phyloP scores from a whole-genome alignment of 2,888 invertebrate species.

The Lepidocyrtoides sp. region DNA sequence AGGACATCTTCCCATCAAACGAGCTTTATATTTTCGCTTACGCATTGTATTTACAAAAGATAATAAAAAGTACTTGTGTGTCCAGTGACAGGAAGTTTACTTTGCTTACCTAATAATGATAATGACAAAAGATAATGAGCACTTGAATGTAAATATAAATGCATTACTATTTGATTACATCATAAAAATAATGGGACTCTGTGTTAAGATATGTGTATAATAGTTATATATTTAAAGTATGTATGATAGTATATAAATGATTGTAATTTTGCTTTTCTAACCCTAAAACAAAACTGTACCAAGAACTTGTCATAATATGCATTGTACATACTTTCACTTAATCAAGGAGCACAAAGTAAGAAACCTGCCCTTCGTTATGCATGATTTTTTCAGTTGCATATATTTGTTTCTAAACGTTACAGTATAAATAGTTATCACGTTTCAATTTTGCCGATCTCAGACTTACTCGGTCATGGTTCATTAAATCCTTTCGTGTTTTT shows the following conservation, averaged over 20 bases:
- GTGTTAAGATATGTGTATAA: background rate
- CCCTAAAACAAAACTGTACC: too few relatives aligned
- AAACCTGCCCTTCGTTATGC: background rate
- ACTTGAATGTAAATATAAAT: background rate
- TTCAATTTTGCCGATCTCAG: background rate
- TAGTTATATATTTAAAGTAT: background rate
- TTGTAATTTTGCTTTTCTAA: too few relatives aligned
- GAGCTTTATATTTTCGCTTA: too few relatives aligned
- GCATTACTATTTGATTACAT: too few relatives aligned
- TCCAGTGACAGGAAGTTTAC: slow-evolving; percentile 7
- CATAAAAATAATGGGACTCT: background rate
- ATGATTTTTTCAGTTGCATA: background rate
- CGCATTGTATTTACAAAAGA: too few relatives aligned
- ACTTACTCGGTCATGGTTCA: slow-evolving; percentile 38
- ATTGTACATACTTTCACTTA: background rate
- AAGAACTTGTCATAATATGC: too few relatives aligned
- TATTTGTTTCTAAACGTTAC: background rate
- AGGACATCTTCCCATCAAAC: too few relatives aligned
- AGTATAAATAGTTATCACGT: background rate
- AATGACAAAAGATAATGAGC: background rate
- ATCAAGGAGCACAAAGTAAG: background rate
- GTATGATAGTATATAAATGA: background rate
- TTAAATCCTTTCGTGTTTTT: slow-evolving; percentile 1
- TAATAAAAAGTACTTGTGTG: background rate
- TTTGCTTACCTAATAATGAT: background rate